These are phyloP conservation scores for Myioborus melanocephalus DNA, from an alignment of 2,797 vertebrate species.

Conservation along the genomic window DNA sequence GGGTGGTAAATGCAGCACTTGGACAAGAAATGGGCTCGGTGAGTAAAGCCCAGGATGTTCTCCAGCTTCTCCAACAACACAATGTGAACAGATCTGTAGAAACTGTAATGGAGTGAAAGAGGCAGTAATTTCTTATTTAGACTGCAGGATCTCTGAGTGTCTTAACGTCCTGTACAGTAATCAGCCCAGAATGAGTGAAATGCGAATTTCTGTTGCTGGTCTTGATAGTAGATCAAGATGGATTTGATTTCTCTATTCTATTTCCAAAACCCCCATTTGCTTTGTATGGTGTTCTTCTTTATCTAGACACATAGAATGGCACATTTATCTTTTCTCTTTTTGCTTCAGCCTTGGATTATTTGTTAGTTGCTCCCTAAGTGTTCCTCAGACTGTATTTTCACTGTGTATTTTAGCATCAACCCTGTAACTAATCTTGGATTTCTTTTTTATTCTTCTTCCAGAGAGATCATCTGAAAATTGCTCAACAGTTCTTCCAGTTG, in stretches of 20 bases:
- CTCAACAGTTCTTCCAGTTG: constrained; percentile 96
- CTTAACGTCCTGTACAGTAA: background rate
- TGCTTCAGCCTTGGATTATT: background rate
- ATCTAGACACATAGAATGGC: background rate
- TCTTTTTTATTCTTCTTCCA: constrained; percentile 65
- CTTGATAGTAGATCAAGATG: background rate
- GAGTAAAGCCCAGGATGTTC: constrained; percentile 67
- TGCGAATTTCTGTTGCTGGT: background rate
- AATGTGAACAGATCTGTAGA: background rate
- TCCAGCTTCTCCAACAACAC: background rate
- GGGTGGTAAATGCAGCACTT: constrained; percentile 93
- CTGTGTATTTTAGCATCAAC: background rate
- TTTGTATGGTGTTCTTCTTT: background rate
- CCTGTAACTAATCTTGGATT: background rate
- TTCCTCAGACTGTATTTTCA: background rate
- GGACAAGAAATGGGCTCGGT: constrained; percentile 95
- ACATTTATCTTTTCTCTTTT: background rate
- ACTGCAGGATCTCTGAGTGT: background rate
- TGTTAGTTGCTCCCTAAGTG: background rate
- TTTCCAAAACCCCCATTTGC: background rate
- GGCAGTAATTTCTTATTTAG: background rate
- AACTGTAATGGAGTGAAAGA: background rate
- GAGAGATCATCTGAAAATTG: constrained; percentile 95
- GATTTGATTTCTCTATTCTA: background rate
- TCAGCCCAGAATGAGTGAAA: background rate